Evolutionary conservation across 2,888 invertebrate genomes (phyloP).

Genomic region (Thecocarcelia acutangulata): DNA sequence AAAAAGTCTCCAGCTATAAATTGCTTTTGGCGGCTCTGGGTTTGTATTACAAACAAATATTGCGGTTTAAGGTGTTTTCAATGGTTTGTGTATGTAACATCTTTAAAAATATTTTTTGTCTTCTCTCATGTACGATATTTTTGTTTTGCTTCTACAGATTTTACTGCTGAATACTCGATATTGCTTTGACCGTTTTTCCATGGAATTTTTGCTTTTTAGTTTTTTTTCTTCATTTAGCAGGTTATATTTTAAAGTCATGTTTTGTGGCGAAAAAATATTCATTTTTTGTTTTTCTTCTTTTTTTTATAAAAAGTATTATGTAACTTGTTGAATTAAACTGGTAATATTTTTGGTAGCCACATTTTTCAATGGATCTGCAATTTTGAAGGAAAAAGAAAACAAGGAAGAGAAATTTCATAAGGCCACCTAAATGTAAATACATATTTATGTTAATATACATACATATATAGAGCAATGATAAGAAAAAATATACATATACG

Average conservation of each 20-base stretch:
- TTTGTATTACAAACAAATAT: slow-evolving; percentile 60
- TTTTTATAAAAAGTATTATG: slow-evolving; percentile 43
- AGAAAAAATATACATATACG: not conserved
- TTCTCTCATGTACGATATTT: slow-evolving; percentile 4
- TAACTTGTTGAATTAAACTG: slow-evolving; percentile 58
- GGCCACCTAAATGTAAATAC: not conserved
- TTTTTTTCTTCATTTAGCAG: not conserved
- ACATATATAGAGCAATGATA: too few species aligned
- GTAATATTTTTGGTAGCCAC: slow-evolving; percentile 15
- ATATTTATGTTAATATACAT: too few species aligned
- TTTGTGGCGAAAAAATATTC: slow-evolving; percentile 12
- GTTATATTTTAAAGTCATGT: slow-evolving; percentile 20
- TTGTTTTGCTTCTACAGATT: slow-evolving; percentile 24
- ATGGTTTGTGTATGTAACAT: slow-evolving; percentile 28
- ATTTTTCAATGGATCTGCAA: slow-evolving; percentile 23
- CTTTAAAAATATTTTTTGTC: slow-evolving; percentile 11
- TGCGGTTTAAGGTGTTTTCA: slow-evolving; percentile 61
- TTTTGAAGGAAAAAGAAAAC: not conserved
- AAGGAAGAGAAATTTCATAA: slow-evolving; percentile 35
- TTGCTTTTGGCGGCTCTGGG: slow-evolving; percentile 61
- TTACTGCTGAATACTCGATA: too few species aligned
- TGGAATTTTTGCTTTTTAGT: slow-evolving; percentile 47
- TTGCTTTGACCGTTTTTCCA: slow-evolving; percentile 7
- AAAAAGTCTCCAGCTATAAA: slow-evolving; percentile 48
- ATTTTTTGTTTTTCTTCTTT: too few species aligned